Percentiles rank a stretch among this genome's conserved stretches.
These are phyloP conservation scores for Agrenia bidenticulata DNA, from an alignment of 2,888 invertebrate species.

Conservation along the genomic window DNA sequence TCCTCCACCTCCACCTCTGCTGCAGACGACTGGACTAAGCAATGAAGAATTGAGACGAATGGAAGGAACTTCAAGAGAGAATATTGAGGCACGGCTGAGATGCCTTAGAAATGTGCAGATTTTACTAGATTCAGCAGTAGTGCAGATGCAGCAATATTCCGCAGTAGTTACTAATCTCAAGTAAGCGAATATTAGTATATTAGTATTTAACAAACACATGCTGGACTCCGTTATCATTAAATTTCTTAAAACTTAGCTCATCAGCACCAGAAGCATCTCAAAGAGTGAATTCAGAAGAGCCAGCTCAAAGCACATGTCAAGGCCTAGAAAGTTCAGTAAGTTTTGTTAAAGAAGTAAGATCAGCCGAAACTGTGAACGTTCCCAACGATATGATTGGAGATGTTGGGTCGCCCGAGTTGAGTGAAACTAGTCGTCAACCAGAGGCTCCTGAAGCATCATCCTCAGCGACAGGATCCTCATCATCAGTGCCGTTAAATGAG, in stretches of 20 bases:
- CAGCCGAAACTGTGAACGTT: neutral
- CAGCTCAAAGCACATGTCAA: neutral
- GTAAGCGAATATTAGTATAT: constrained; percentile 23
- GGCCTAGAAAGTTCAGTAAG: neutral
- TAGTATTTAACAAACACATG: too few relatives aligned
- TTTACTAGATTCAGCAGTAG: constrained; percentile 87
- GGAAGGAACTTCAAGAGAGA: constrained; percentile 84
- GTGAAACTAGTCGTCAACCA: constrained; percentile 14
- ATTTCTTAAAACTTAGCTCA: too few relatives aligned
- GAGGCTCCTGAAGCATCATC: constrained; percentile 12
- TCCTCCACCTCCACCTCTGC: constrained; percentile 76
- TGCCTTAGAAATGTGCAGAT: constrained; percentile 80
- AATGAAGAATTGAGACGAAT: constrained; percentile 81
- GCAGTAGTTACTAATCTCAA: constrained; percentile 42
- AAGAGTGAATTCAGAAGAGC: too few relatives aligned
- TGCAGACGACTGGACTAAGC: constrained; percentile 69
- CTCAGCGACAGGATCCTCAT: constrained; percentile 11
- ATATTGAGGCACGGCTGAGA: constrained; percentile 87
- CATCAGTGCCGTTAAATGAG: constrained; percentile 57
- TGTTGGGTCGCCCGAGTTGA: neutral
- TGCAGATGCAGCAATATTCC: constrained; percentile 93
- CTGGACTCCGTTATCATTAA: too few relatives aligned
- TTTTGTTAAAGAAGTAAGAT: neutral
- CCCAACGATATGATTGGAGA: neutral
- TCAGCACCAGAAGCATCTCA: too few relatives aligned